These are phyloP conservation scores for Oconnorella tubifera DNA, from an alignment of 2,888 invertebrate species.

Conservation along the genomic window DNA sequence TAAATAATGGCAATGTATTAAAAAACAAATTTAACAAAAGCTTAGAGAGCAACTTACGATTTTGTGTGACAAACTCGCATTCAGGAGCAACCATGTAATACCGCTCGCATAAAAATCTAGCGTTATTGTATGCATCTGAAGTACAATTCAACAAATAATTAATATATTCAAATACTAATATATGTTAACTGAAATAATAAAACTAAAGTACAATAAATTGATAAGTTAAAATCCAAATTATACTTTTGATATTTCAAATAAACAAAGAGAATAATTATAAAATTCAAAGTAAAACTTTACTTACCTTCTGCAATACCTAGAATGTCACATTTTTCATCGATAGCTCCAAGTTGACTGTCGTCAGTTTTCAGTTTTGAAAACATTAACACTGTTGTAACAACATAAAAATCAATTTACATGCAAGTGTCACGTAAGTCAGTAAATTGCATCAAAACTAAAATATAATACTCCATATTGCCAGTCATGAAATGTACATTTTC, in stretches of 20 bases:
- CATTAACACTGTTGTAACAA: constrained; percentile 52
- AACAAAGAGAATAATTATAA: neutral
- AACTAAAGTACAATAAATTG: too few species aligned
- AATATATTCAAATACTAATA: too few species aligned
- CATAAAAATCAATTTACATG: neutral
- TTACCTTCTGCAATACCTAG: constrained; percentile 72
- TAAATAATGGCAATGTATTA: too few species aligned
- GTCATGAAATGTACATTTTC: too few species aligned
- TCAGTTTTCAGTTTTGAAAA: constrained; percentile 55
- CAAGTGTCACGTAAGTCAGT: too few species aligned
- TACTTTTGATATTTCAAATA: neutral
- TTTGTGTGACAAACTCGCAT: constrained; percentile 66
- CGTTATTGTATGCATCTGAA: constrained; percentile 91
- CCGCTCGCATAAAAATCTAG: constrained; percentile 93
- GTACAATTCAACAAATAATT: too few species aligned
- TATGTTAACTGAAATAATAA: too few species aligned
- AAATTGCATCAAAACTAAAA: too few species aligned
- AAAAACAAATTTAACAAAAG: too few species aligned
- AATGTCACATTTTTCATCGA: constrained; percentile 93
- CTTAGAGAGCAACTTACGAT: constrained; percentile 33
- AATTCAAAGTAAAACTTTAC: constrained; percentile 9
- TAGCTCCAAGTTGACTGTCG: constrained; percentile 69
- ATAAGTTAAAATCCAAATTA: too few species aligned
- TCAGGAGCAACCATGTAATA: constrained; percentile 93
- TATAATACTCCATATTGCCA: too few species aligned